Evolutionary conservation across 2,797 vertebrate genomes (phyloP), one percentile per base, ranked within the genome.

Genomic region (Phoebastria nigripes): DNA sequence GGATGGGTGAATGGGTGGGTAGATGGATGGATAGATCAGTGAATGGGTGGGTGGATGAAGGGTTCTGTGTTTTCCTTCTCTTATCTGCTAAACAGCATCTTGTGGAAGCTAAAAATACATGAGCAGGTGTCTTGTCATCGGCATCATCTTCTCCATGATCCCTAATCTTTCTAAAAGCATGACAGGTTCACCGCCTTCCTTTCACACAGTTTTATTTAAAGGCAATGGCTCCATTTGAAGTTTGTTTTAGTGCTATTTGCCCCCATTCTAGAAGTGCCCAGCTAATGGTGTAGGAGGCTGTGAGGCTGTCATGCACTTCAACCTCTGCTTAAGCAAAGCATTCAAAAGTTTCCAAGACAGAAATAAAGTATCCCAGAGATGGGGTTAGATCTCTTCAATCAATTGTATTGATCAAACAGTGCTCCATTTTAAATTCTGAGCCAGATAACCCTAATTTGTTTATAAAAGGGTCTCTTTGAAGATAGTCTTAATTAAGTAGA

Each of bases 401-500:
- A 41, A 95, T 95, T 63, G 21, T 90, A 96, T 96, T 95, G 94
- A 94, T 74, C 80, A 82, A 94, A 85, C 78, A n/a, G 62, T 28
- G 59, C 63, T 95, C 74, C 33, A 2, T 65, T 96, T 93, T 49
- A 95, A 90, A 92, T 92, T 82, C 90, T 42, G 37, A 92, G 86
- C 42, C 71, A 87, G 88, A 92, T 92, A 93, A 41, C 63, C 83
- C 78, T 94, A 80, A 94, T 94, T 96, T 93, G 90, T 95, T 95
- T 96, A 84, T 95, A 95, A 95, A 94, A 89, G 63, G 74, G 81
- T 67, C 74, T 85, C 94, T 93, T 85, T 95, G 91, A 96, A 90
- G 77, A 35, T 93, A 77, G 78, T 54, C 90, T 96, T 95, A 95
- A 96, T 96, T 96, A 95, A 97, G 90, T 58, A 71, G 88, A 71